These are phyloP conservation scores for Cyprinus carpio DNA, from an alignment of 2,113 vertebrate species.

Conservation along the genomic window DNA sequence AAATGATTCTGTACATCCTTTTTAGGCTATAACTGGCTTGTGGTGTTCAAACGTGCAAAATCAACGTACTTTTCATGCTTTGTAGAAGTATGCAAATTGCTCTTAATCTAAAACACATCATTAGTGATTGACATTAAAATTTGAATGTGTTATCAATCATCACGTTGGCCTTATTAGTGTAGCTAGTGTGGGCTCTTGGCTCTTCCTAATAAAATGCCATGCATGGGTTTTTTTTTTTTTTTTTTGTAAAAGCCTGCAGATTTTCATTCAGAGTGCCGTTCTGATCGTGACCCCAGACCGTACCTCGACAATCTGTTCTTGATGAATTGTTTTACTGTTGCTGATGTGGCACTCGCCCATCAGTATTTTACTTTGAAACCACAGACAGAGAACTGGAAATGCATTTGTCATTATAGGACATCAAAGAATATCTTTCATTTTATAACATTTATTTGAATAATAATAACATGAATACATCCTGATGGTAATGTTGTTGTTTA, in stretches of 20 bases:
- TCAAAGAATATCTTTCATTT: background rate
- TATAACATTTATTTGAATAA: background rate
- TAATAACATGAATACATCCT: background rate
- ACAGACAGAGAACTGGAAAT: background rate
- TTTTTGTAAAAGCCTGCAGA: background rate
- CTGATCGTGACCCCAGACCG: slow-evolving; percentile 5
- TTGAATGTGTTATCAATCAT: background rate
- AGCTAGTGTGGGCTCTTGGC: background rate
- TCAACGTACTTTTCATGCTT: background rate
- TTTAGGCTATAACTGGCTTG: background rate
- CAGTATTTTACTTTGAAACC: background rate
- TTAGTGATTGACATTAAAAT: background rate
- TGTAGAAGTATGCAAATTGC: background rate
- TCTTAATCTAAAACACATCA: background rate
- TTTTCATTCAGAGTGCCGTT: slow-evolving; percentile 8
- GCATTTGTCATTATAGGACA: background rate
- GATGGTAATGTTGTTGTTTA: background rate
- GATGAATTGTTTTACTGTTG: slow-evolving; percentile 11
- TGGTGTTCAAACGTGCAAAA: background rate
- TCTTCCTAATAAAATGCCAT: background rate
- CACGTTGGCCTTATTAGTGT: background rate
- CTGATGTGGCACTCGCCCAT: background rate
- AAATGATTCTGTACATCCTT: background rate
- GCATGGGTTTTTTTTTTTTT: background rate
- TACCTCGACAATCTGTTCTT: slow-evolving; percentile 6